Conservation (phyloP, 2,797 vertebrate genomes). For the Sardinella longiceps region DNA sequence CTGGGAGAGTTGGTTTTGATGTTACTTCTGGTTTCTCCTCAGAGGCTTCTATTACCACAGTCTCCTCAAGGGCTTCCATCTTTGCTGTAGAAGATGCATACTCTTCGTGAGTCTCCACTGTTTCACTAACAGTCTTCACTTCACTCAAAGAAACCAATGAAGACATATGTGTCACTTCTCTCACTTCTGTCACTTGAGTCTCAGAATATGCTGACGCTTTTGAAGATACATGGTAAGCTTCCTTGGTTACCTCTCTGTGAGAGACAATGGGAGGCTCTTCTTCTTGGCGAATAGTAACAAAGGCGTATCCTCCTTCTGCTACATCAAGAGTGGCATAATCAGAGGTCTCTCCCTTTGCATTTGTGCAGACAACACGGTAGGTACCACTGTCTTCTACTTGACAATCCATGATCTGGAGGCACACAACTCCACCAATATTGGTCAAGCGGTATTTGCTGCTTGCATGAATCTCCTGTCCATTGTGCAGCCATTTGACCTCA, state of each 20-base stretch:
- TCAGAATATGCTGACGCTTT: slow-evolving; percentile 80
- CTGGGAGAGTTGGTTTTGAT: slow-evolving; percentile 78
- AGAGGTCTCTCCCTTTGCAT: slow-evolving; percentile 91
- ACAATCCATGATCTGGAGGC: slow-evolving; percentile 89
- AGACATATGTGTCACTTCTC: slow-evolving; percentile 68
- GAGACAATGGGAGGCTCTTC: slow-evolving; percentile 86
- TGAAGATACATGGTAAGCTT: slow-evolving; percentile 87
- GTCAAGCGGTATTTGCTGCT: slow-evolving; percentile 86
- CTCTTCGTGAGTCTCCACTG: slow-evolving; percentile 76
- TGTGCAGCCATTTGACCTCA: slow-evolving; percentile 92
- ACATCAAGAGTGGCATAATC: slow-evolving; percentile 96
- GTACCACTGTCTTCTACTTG: slow-evolving; percentile 91
- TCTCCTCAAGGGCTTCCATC: slow-evolving; percentile 69
- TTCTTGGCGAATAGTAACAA: slow-evolving; percentile 82
- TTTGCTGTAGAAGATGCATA: slow-evolving; percentile 74
- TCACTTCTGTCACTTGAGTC: slow-evolving; percentile 69
- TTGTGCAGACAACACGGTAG: slow-evolving; percentile 90
- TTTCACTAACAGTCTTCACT: slow-evolving; percentile 55
- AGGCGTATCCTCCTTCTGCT: slow-evolving; percentile 85
- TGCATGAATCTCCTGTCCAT: slow-evolving; percentile 86
- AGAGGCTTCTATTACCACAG: slow-evolving; percentile 73
- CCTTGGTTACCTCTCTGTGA: slow-evolving; percentile 87
- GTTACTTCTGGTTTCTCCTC: slow-evolving; percentile 57
- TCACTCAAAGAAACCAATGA: slow-evolving; percentile 42
- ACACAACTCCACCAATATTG: slow-evolving; percentile 91